Evolutionary conservation across 2,888 invertebrate genomes (phyloP).

Genomic region (Ectemnius lituratus): DNA sequence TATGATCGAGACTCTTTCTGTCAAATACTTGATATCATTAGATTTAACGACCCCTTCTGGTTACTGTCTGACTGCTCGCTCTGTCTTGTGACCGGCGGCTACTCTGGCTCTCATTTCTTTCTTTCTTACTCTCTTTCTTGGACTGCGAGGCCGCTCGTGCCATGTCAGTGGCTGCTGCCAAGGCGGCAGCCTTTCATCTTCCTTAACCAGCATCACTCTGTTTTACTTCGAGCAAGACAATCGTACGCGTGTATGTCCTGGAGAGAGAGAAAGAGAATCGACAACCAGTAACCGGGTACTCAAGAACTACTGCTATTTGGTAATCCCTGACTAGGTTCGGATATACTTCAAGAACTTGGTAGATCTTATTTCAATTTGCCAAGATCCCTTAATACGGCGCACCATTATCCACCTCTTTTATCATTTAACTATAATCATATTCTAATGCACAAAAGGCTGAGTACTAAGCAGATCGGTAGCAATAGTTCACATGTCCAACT

Average conservation of each 20-base stretch:
- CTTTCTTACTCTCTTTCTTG: slow-evolving; percentile 25
- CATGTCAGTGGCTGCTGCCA: slow-evolving; percentile 73
- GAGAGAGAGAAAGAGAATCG: slow-evolving; percentile 24
- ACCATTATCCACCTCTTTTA: too few relatives aligned
- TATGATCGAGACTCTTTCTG: slow-evolving; percentile 60
- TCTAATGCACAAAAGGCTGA: too few relatives aligned
- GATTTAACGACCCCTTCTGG: slow-evolving; percentile 71
- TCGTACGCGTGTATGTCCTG: slow-evolving; percentile 35
- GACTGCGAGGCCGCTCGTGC: slow-evolving; percentile 60
- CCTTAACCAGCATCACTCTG: slow-evolving; percentile 68
- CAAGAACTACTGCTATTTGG: slow-evolving; percentile 29
- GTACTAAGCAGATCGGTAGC: background rate
- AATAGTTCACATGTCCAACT: too few relatives aligned
- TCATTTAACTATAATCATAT: too few relatives aligned
- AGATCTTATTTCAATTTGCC: too few relatives aligned
- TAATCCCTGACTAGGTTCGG: too few relatives aligned
- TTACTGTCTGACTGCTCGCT: slow-evolving; percentile 21
- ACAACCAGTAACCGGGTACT: slow-evolving; percentile 35
- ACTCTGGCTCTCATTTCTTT: slow-evolving; percentile 12
- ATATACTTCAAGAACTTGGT: too few relatives aligned
- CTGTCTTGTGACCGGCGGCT: slow-evolving; percentile 9
- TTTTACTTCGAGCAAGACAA: slow-evolving; percentile 36
- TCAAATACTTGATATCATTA: slow-evolving; percentile 75
- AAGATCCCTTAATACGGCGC: too few relatives aligned
- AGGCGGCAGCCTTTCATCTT: slow-evolving; percentile 73